phyloP scores from a whole-genome alignment of 2,113 vertebrate species.

The Antennarius striatus region DNA sequence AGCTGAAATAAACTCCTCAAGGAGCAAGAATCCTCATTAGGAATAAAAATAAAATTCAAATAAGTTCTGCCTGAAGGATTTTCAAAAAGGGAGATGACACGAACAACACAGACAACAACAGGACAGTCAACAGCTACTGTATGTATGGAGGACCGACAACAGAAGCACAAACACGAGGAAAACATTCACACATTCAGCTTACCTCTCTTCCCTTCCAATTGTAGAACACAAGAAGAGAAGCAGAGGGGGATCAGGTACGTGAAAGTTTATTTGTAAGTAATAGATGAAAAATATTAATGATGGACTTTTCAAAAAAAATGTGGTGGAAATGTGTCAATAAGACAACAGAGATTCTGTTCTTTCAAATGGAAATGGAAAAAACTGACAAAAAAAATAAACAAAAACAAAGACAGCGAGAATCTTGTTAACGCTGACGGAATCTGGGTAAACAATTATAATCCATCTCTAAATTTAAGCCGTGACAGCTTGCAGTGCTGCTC shows the following conservation, averaged over 20 bases:
- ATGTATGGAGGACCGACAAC: neutral
- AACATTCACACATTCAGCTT: slow-evolving; percentile 8
- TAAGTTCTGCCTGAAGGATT: too few relatives aligned
- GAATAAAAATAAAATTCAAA: too few relatives aligned
- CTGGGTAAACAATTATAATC: slow-evolving; percentile 37
- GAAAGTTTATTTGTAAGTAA: neutral
- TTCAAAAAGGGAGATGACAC: too few relatives aligned
- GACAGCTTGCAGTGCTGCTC: slow-evolving; percentile 47
- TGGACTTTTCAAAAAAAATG: too few relatives aligned
- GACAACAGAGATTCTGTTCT: neutral
- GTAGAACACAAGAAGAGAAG: slow-evolving; percentile 4
- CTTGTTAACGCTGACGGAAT: neutral
- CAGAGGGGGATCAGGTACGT: slow-evolving; percentile 19
- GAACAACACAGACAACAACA: neutral
- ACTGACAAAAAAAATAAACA: neutral
- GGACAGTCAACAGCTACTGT: neutral
- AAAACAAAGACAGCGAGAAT: neutral
- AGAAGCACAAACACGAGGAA: neutral
- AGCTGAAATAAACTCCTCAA: too few relatives aligned
- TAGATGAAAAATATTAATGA: too few relatives aligned
- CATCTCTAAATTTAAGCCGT: slow-evolving; percentile 26
- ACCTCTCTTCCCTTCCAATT: slow-evolving; percentile 68
- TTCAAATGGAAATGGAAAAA: neutral
- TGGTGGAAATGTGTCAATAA: too few relatives aligned
- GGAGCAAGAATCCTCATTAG: too few relatives aligned